Evolutionary conservation across 2,797 vertebrate species (phyloP).

Genomic region (Enteromius treurensis): DNA sequence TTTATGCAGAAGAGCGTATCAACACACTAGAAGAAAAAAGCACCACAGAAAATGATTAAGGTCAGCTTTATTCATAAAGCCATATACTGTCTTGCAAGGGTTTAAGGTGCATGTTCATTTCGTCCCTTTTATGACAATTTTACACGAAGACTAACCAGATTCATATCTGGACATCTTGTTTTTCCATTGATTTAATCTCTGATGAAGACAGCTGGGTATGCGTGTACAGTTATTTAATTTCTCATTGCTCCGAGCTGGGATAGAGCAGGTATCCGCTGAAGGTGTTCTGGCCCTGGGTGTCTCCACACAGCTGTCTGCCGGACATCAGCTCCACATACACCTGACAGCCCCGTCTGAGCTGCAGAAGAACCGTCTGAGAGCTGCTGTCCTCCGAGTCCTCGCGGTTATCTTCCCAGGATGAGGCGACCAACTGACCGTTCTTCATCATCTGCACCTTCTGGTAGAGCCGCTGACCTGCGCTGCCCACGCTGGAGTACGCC

Average conservation of each 20-base stretch:
- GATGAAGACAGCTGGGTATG: not conserved
- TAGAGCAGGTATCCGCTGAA: slow-evolving; percentile 78
- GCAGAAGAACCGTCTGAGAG: slow-evolving; percentile 67
- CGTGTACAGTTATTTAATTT: not conserved
- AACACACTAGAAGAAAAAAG: not conserved
- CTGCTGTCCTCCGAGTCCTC: slow-evolving; percentile 76
- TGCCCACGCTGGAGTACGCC: slow-evolving; percentile 63
- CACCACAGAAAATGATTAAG: slow-evolving; percentile 1
- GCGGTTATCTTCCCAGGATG: slow-evolving; percentile 77
- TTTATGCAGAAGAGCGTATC: not conserved
- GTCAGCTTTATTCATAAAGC: slow-evolving; percentile 16
- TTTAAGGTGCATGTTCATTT: not conserved
- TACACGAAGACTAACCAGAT: not conserved
- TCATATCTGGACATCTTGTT: not conserved
- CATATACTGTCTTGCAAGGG: not conserved
- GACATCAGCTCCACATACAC: slow-evolving; percentile 71
- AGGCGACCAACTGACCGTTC: slow-evolving; percentile 56
- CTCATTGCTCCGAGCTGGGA: slow-evolving; percentile 51
- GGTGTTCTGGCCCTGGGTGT: slow-evolving; percentile 62
- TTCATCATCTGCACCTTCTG: slow-evolving; percentile 72
- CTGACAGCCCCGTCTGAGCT: slow-evolving; percentile 69
- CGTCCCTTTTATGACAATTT: not conserved
- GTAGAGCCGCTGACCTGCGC: slow-evolving; percentile 60
- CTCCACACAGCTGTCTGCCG: slow-evolving; percentile 71
- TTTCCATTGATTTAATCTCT: not conserved